Conservation (phyloP, 2,797 vertebrate genomes). For the Taeniopygia guttata region DNA sequence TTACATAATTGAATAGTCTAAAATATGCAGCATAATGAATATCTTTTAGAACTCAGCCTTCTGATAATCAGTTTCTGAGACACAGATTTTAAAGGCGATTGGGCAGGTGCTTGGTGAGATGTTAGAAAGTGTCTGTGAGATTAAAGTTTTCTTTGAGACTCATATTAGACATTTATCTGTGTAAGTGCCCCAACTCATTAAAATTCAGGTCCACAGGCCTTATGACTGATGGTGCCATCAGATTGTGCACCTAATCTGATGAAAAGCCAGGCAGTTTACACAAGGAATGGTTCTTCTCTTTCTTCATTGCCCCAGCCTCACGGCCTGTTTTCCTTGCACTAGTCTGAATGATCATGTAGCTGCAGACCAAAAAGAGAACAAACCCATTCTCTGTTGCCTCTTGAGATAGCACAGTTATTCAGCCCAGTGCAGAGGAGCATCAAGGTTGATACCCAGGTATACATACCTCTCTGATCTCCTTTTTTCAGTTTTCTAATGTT, state of each 20-base stretch:
- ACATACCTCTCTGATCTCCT: background rate
- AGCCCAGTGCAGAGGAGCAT: background rate
- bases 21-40: background rate
- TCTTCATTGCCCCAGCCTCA: background rate
- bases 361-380: background rate
- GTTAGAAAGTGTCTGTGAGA: background rate
- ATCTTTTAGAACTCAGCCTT: background rate
- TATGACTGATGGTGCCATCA: background rate
- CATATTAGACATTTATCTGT: background rate
- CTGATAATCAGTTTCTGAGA: background rate
- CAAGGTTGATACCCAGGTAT: background rate
- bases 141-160: background rate
- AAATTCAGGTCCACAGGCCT: background rate
- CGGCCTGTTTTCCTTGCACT: background rate
- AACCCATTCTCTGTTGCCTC: background rate
- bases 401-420: background rate
- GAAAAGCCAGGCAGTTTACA: background rate
- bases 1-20: background rate
- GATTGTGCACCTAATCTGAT: background rate
- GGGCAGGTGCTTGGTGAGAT: background rate
- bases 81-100: slow-evolving; percentile 2
- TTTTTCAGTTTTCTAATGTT: background rate
- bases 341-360: background rate
- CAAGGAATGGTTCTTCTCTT: background rate
- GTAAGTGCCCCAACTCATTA: background rate